phyloP scores from a whole-genome alignment of 2,888 invertebrate genomes.

The Lasioglossum malachurum region DNA sequence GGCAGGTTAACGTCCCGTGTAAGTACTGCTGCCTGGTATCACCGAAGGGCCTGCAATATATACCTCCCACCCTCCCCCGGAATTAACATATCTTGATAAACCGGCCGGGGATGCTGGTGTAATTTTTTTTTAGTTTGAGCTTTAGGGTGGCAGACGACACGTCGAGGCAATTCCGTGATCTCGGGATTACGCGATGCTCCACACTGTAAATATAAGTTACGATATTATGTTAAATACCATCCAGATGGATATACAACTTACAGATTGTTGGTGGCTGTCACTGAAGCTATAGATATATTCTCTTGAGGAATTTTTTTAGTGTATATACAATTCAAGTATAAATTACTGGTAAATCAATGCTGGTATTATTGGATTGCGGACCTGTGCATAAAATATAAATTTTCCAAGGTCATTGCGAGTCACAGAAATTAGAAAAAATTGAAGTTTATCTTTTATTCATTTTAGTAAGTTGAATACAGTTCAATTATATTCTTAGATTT shows the following conservation, averaged over 20 bases:
- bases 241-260: no score
- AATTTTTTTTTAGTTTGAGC: conserved; percentile 38
- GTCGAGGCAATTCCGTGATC: conserved; percentile 14
- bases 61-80: background rate
- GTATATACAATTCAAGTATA: no score
- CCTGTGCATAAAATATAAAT: no score
- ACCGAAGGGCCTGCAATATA: conserved; percentile 50
- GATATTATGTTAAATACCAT: background rate
- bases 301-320: no score
- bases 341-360: no score
- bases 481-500: no score
- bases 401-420: no score
- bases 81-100: conserved; percentile 73
- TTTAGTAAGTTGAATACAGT: no score
- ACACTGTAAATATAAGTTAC: background rate
- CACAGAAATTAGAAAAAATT: no score
- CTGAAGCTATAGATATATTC: no score
- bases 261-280: background rate
- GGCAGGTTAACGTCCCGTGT: conserved; percentile 79
- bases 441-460: no score
- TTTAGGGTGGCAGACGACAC: conserved; percentile 17
- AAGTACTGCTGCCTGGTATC: conserved; percentile 55
- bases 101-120: conserved; percentile 30
- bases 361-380: no score
- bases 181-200: background rate